phyloP scores from a whole-genome alignment of 2,113 vertebrate species.

The Phaethon lepturus region DNA sequence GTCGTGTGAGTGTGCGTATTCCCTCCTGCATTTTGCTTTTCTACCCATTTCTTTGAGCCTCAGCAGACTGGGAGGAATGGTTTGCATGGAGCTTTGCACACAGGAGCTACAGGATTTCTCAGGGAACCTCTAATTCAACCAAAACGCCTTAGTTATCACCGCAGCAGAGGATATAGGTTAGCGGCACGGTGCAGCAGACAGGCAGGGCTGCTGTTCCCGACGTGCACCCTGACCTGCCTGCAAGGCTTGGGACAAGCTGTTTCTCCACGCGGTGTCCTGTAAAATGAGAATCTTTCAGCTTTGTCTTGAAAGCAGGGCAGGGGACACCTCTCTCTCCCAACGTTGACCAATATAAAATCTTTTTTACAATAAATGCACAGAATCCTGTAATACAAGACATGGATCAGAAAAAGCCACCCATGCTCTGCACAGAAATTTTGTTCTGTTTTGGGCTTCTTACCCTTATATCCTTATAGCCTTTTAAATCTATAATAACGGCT shows the following conservation, averaged over 20 bases:
- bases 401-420: not conserved
- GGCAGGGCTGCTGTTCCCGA: not conserved
- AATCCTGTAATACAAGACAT: not conserved
- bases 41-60: not conserved
- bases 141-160: fast-evolving
- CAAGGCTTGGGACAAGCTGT: not conserved
- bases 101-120: not conserved
- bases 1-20: not conserved
- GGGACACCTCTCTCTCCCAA: not conserved
- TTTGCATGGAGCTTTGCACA: not conserved
- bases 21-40: not conserved
- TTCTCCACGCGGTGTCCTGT: fast-evolving
- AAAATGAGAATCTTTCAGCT: not conserved
- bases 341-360: not conserved
- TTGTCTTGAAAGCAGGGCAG: not conserved
- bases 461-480: not conserved
- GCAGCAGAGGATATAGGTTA: not conserved
- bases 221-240: not conserved
- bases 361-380: not conserved
- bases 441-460: not conserved
- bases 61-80: not conserved
- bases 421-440: not conserved
- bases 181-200: not conserved
- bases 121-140: not conserved
- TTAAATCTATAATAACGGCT: not conserved